Base-by-base conservation (phyloP, 2,113 vertebrate genomes). In the Caranx melampygus region DNA sequence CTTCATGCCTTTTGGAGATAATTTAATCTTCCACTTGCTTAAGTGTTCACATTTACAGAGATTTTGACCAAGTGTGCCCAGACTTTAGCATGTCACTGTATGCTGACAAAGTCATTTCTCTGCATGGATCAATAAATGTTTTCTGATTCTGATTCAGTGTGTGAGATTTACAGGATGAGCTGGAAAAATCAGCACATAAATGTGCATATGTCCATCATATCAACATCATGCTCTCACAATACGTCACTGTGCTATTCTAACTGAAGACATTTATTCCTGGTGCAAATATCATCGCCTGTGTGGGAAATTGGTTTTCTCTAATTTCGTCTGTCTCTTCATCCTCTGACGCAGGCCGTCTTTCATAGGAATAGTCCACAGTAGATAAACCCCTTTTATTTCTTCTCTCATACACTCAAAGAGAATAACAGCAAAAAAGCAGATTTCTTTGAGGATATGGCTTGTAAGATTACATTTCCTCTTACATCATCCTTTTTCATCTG, bases 401-500 rank as follows among this genome's bases (percentile, higher is more conserved):
- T 59, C 15, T 49, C 21, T 55, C 34, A 67, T n/a, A 63, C 21
- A n/a, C 61, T 73, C 35, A 66, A 59, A 72, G 44, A 66, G 54
- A 78, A 59, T 73, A 76, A 35, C 21, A 66, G 2, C 13, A 65
- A 81, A 78, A 21, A 69, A 26, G 26, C 16, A 20, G n/a, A 75
- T 75, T 73, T 76, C 21, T 82, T 81, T 81, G 58, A 79, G 75
- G 37, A 72, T 55, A 51, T 47, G 34, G 37, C 44, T 67, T 76
- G 71, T 59, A 76, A 86, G 55, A 88, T 77, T 72, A 78, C 33
- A 68, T 80, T 74, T 73, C 72, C 64, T 71, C 44, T 90, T 87
- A 68, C 80, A 88, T 88, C 79, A 88, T 79, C 31, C 31, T 64
- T 69, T 78, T 77, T 59, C 68, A 81, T 86, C 76, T 88, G 73